Evolutionary conservation across 2,797 vertebrate genomes (phyloP).

Genomic region (Cyclopterus lumpus): DNA sequence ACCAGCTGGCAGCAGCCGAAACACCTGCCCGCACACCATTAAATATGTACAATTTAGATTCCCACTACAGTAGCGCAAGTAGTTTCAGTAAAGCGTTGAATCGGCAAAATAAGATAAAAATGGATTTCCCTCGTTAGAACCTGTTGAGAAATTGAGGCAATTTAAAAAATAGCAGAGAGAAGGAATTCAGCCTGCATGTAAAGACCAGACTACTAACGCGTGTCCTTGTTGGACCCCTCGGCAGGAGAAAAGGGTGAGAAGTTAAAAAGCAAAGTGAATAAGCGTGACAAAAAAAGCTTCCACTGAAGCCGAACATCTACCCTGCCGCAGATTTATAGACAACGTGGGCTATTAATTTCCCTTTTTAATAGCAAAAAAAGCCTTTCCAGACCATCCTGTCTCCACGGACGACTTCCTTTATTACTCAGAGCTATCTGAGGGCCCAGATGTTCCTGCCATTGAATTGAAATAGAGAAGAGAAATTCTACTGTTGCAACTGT

Average conservation of each 20-base stretch:
- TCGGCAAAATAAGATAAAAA: not conserved
- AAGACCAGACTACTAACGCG: slow-evolving; percentile 36
- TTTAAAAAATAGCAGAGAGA: slow-evolving; percentile 28
- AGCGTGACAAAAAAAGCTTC: slow-evolving; percentile 23
- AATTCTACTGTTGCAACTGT: slow-evolving; percentile 6
- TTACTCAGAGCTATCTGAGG: slow-evolving; percentile 35
- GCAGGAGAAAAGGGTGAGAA: slow-evolving; percentile 46
- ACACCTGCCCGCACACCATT: not conserved
- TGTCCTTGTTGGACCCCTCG: slow-evolving; percentile 29
- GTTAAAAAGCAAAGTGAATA: slow-evolving; percentile 57
- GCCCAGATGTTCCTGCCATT: slow-evolving; percentile 54
- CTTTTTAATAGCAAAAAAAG: slow-evolving; percentile 37
- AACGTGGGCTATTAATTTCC: slow-evolving; percentile 62
- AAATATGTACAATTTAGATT: not conserved
- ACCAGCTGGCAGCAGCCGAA: not conserved
- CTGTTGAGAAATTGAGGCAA: slow-evolving; percentile 18
- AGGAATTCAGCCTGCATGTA: slow-evolving; percentile 22
- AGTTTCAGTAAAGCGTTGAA: not conserved
- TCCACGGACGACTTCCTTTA: slow-evolving; percentile 57
- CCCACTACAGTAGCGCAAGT: not conserved
- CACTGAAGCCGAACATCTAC: slow-evolving; percentile 30
- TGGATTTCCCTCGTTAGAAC: slow-evolving; percentile 25
- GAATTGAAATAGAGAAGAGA: slow-evolving; percentile 16
- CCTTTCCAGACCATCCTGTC: slow-evolving; percentile 42
- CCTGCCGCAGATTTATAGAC: slow-evolving; percentile 58